Conservation (phyloP, 2,113 vertebrate species). For the Eulacestoma nigropectus region DNA sequence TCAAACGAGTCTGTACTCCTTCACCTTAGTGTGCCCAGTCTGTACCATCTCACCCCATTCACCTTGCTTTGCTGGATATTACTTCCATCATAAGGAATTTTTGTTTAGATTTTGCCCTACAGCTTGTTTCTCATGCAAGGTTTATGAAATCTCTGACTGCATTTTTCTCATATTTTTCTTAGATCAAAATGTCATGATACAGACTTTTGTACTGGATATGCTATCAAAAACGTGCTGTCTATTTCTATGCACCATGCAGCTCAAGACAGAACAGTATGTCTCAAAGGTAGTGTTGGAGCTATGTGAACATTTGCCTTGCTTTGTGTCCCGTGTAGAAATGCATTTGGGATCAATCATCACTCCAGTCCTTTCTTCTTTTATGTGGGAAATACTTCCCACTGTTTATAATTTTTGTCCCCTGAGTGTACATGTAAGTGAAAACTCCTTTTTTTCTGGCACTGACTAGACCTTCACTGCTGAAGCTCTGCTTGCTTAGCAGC, state of each 20-base stretch:
- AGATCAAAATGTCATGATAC: background rate
- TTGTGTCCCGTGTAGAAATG: background rate
- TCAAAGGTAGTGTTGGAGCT: background rate
- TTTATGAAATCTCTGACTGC: background rate
- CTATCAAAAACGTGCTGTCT: background rate
- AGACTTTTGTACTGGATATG: background rate
- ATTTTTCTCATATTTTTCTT: background rate
- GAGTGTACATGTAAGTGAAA: background rate
- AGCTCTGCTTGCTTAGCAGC: background rate
- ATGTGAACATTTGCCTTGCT: background rate
- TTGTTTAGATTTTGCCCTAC: background rate
- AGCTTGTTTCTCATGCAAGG: background rate
- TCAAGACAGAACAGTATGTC: background rate
- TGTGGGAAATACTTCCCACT: background rate
- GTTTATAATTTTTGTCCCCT: background rate
- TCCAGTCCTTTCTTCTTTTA: background rate
- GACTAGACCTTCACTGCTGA: background rate
- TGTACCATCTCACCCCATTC: background rate
- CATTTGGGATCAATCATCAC: background rate
- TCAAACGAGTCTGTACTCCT: background rate
- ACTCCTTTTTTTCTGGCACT: background rate
- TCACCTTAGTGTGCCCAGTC: background rate
- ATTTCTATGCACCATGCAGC: background rate
- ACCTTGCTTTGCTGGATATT: background rate
- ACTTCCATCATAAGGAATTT: background rate